These are phyloP conservation scores for Mycalesis mineus DNA, from an alignment of 2,888 invertebrate genomes.

Conservation along the genomic window DNA sequence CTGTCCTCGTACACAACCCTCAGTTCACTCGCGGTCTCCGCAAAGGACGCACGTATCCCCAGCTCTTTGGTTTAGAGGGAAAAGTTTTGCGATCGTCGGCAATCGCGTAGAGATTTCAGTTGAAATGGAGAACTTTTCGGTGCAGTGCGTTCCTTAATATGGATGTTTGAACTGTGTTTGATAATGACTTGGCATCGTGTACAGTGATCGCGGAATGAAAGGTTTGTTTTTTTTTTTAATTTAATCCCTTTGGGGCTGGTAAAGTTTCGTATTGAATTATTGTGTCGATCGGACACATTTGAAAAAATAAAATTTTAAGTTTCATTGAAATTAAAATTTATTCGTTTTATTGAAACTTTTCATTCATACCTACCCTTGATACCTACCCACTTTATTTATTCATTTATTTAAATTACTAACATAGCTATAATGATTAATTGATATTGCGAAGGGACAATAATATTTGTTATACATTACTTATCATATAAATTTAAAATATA, in stretches of 20 bases:
- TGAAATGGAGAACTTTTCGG: conserved; percentile 16
- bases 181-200: conserved; percentile 35
- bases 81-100: conserved; percentile 50
- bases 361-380: too few relatives aligned
- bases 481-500: too few relatives aligned
- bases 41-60: conserved; percentile 39
- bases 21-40: conserved; percentile 48
- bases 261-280: too few relatives aligned
- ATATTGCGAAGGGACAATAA: too few relatives aligned
- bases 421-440: too few relatives aligned
- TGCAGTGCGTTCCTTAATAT: conserved; percentile 40
- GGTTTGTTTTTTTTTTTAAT: conserved; percentile 40
- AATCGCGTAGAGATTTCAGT: neutral
- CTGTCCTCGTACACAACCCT: conserved; percentile 13
- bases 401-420: too few relatives aligned
- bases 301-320: too few relatives aligned
- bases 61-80: conserved; percentile 47
- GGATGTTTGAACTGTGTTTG: conserved; percentile 16
- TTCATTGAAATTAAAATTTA: too few relatives aligned
- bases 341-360: too few relatives aligned
- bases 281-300: too few relatives aligned
- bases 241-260: neutral
- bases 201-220: conserved; percentile 48
- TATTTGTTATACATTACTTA: too few relatives aligned
- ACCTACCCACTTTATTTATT: too few relatives aligned